A percentile compares a stretch with the other conserved stretches of the same genome.
Conservation (phyloP, 2,888 invertebrate genomes). For the Tachina grossa region DNA sequence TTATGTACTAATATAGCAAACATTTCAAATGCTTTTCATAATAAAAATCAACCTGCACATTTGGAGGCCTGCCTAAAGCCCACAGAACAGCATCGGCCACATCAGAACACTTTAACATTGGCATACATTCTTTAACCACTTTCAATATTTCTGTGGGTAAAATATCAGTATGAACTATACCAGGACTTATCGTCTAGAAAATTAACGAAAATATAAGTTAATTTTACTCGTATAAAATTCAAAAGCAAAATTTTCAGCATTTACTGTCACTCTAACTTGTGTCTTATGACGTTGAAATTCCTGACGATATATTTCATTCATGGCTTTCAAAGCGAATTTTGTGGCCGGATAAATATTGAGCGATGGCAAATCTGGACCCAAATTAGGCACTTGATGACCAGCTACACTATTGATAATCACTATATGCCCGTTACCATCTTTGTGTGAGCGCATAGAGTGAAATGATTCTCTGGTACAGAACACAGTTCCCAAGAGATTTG, state of each 20-base stretch:
- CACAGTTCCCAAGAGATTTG: conserved; percentile 83
- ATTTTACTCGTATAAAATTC: background rate
- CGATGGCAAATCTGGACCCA: conserved; percentile 79
- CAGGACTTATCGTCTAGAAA: conserved; percentile 79
- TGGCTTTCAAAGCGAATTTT: conserved; percentile 82
- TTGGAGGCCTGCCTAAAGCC: conserved; percentile 78
- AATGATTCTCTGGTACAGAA: conserved; percentile 84
- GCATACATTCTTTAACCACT: conserved; percentile 77
- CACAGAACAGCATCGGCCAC: conserved; percentile 81
- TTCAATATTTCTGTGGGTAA: conserved; percentile 77
- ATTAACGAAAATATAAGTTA: background rate
- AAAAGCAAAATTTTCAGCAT: conserved; percentile 40
- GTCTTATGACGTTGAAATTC: conserved; percentile 80
- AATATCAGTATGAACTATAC: conserved; percentile 80
- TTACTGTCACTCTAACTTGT: conserved; percentile 81
- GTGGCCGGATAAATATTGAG: conserved; percentile 82
- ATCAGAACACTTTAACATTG: conserved; percentile 78
- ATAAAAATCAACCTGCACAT: conserved; percentile 77
- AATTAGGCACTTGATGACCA: conserved; percentile 80
- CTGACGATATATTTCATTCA: conserved; percentile 82
- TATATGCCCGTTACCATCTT: conserved; percentile 83
- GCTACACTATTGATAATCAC: conserved; percentile 83
- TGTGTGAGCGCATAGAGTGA: conserved; percentile 82
- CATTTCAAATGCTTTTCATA: background rate
- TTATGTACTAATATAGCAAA: background rate